These are phyloP conservation scores for Eutolmus rufibarbis DNA, from an alignment of 2,888 invertebrate species.

Conservation along the genomic window DNA sequence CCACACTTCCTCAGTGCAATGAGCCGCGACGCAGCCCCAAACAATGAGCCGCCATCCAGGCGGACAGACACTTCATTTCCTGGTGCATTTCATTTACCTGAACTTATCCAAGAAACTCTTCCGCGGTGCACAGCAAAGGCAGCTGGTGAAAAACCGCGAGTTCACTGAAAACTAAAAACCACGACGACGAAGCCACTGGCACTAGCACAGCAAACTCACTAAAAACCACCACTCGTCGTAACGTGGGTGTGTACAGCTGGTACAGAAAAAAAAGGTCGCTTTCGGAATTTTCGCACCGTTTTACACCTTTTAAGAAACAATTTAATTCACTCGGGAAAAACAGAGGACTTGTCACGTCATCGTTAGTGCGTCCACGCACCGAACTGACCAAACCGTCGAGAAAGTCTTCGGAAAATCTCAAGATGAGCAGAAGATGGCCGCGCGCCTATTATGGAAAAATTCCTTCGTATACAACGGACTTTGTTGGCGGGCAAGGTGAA, in stretches of 20 bases:
- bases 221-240: background rate
- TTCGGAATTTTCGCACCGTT: background rate
- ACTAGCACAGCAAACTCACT: constrained; percentile 1
- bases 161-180: background rate
- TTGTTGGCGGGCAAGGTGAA: background rate
- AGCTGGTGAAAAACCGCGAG: background rate
- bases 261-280: background rate
- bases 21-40: background rate
- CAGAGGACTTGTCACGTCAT: constrained; percentile 25
- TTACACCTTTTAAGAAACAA: background rate
- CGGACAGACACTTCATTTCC: background rate
- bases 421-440: constrained; percentile 16
- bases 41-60: background rate
- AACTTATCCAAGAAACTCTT: constrained; percentile 9
- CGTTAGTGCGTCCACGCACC: background rate
- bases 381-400: background rate
- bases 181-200: background rate
- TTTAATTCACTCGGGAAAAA: background rate
- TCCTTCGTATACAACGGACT: background rate
- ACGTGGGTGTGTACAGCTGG: background rate
- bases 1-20: background rate
- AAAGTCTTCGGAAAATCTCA: background rate
- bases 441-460: background rate
- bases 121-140: background rate
- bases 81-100: constrained; percentile 23